These are phyloP conservation scores for Sturnus vulgaris DNA, from an alignment of 2,113 vertebrate species.

Conservation along the genomic window DNA sequence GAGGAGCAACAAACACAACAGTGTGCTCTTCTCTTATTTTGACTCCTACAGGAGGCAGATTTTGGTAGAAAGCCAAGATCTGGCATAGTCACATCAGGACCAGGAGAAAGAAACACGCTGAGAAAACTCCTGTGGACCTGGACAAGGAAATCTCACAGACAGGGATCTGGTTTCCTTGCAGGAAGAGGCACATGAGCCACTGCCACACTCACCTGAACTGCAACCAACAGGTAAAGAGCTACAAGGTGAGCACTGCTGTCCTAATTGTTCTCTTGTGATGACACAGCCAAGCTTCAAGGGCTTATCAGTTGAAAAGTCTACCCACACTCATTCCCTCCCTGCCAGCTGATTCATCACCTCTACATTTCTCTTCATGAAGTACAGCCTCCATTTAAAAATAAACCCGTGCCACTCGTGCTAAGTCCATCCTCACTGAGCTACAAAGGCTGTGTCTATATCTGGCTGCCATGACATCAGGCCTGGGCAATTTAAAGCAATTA, in stretches of 20 bases:
- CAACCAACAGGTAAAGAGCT: not conserved
- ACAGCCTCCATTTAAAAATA: not conserved
- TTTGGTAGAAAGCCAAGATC: not conserved
- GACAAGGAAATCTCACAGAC: not conserved
- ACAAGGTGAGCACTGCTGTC: not conserved
- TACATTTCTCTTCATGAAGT: not conserved
- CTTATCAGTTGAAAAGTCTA: not conserved
- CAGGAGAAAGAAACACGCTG: not conserved
- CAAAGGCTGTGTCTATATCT: not conserved
- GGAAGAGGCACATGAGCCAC: not conserved
- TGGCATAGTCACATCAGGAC: not conserved
- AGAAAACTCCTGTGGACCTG: not conserved
- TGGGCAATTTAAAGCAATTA: conserved; percentile 1
- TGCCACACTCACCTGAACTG: not conserved
- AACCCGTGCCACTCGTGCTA: not conserved
- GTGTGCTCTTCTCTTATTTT: not conserved
- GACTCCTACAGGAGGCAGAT: not conserved
- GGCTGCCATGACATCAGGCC: not conserved
- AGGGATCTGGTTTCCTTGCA: not conserved
- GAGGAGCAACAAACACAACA: not conserved
- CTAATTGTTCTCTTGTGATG: not conserved
- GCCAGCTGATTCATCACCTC: not conserved
- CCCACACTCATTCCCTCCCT: not conserved
- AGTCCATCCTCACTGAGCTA: not conserved
- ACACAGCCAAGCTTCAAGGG: not conserved